Evolutionary conservation across 2,888 invertebrate genomes (phyloP), one percentile per base, ranked within the genome.

Genomic region (Harpalus rubripes): DNA sequence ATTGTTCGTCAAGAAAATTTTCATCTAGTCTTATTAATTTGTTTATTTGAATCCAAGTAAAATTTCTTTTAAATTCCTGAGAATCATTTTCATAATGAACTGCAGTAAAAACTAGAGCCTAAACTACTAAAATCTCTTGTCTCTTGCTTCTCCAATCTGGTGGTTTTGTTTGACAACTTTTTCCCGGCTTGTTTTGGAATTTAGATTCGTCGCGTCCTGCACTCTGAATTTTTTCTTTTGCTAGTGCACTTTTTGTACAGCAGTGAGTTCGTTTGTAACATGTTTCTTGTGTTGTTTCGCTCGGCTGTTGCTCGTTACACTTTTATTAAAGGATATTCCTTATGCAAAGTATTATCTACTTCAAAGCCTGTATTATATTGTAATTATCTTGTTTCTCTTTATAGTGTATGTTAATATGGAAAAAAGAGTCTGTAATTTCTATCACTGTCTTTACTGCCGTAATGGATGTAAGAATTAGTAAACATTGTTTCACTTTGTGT

Each of bases 331-430:
- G 26, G 26, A 26, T 63, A 63, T 22, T 63, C 26, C 4, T 63
- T 63, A 63, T 63, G 26, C 5, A 26, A 22, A 63, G 26, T 12
- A 63, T 63, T 63, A 26, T 63, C 63, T 18, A 63, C 22, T 63
- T 22, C 63, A 63, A 63, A 26, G 63, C 12, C 22, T 63, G 63
- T 61, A 61, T 59, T 59, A 59, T 59, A 16, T 61, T 22, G 22
- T 63, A 26, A 63, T 63, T 63, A 63, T 12, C 22, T 63, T 63
- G 63, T 63, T 63, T 7, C 63, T 63, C 63, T 63, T 8, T 63
- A 22, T 26, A 18, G 5, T 12, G 63, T 26, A 63, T 15, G 22
- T 26, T 63, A 63, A 4, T 63, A 22, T 63, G 18, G 22, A 8
- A 22, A 26, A 18, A 22, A 63, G 5, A 63, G 5, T 15, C 59